Percentiles rank a stretch among this genome's conserved stretches.
These are phyloP conservation scores for Argentina silus DNA, from an alignment of 2,797 vertebrate genomes.

Conservation along the genomic window DNA sequence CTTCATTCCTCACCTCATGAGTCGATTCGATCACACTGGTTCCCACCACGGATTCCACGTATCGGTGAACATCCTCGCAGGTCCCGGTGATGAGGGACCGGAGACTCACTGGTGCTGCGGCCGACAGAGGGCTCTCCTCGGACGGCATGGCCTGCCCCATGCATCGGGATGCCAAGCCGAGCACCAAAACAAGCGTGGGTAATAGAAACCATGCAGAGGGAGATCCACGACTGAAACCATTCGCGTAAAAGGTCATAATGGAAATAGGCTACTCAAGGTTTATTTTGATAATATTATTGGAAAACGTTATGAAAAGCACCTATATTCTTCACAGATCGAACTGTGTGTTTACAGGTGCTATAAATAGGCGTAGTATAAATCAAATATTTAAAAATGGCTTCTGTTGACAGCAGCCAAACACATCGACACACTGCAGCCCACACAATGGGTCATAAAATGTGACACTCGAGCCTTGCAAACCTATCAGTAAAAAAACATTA, in stretches of 20 bases:
- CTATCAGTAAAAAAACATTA: not conserved
- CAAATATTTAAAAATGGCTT: conserved; percentile 66
- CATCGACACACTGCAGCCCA: conserved; percentile 12
- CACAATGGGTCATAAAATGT: not conserved
- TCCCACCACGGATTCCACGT: conserved; percentile 74
- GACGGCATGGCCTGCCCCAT: conserved; percentile 33
- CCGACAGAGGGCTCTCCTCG: conserved; percentile 18
- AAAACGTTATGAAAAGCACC: not conserved
- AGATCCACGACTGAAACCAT: conserved; percentile 31
- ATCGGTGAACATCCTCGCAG: conserved; percentile 64
- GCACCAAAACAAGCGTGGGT: conserved; percentile 31
- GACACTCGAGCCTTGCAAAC: not conserved
- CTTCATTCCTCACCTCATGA: conserved; percentile 62
- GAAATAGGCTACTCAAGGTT: not conserved
- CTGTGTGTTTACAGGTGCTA: not conserved
- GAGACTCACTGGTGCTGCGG: conserved; percentile 49
- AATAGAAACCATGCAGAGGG: conserved; percentile 43
- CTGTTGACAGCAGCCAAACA: conserved; percentile 44
- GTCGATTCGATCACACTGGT: conserved; percentile 64
- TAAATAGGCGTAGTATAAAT: conserved; percentile 19
- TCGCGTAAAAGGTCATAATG: conserved; percentile 36
- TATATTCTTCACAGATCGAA: conserved; percentile 14
- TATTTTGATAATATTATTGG: not conserved
- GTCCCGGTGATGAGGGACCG: conserved; percentile 55
- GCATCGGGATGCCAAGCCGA: conserved; percentile 38